These are phyloP conservation scores for Sebastes wilsoni DNA, from an alignment of 2,797 vertebrate species.

Conservation along the genomic window DNA sequence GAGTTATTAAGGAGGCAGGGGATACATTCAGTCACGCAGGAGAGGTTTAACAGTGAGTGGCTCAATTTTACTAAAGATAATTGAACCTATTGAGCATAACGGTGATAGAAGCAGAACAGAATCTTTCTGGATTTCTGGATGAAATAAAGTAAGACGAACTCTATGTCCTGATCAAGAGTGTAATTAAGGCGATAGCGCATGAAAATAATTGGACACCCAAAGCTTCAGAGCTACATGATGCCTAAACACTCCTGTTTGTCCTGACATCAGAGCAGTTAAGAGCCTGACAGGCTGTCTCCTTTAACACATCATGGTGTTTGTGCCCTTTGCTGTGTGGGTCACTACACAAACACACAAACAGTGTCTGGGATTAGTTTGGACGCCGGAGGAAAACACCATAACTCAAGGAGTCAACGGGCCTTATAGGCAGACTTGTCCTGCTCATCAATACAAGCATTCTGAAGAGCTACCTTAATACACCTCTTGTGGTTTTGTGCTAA, in stretches of 20 bases:
- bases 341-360: slow-evolving; percentile 62
- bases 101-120: slow-evolving; percentile 26
- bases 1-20: slow-evolving; percentile 54
- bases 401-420: slow-evolving; percentile 73
- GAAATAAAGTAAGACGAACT: slow-evolving; percentile 50
- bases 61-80: slow-evolving; percentile 60
- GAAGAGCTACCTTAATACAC: slow-evolving; percentile 60
- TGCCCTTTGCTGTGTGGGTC: slow-evolving; percentile 60
- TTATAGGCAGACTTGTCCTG: slow-evolving; percentile 63
- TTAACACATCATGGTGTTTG: slow-evolving; percentile 60
- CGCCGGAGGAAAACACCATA: slow-evolving; percentile 63
- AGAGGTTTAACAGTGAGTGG: slow-evolving; percentile 52
- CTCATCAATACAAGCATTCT: slow-evolving; percentile 72
- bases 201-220: slow-evolving; percentile 74
- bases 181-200: slow-evolving; percentile 65
- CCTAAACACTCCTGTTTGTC: slow-evolving; percentile 60
- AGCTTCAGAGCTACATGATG: slow-evolving; percentile 47
- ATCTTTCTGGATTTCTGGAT: slow-evolving; percentile 37
- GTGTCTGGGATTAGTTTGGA: slow-evolving; percentile 56
- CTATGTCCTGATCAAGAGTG: slow-evolving; percentile 50
- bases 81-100: slow-evolving; percentile 55
- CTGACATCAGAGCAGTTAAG: slow-evolving; percentile 61
- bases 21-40: slow-evolving; percentile 31
- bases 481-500: slow-evolving; percentile 49
- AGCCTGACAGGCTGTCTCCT: slow-evolving; percentile 68